Percentiles rank a stretch among this genome's conserved stretches.
Conservation (phyloP, 2,797 vertebrate species). For the Lindbergichthys nudifrons region DNA sequence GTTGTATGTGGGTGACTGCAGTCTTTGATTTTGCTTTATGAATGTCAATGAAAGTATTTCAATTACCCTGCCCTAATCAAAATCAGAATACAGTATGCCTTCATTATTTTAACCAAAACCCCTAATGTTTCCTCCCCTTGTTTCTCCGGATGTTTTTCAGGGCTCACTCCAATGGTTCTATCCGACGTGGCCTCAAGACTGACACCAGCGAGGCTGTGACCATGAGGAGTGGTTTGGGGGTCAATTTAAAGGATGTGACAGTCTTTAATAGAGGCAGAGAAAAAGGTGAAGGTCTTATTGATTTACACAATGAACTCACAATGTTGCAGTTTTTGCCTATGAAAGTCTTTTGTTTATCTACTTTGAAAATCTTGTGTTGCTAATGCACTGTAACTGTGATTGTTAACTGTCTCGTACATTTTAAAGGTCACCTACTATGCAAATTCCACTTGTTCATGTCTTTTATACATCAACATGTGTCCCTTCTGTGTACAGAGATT, state of each 20-base stretch:
- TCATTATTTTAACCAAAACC: background rate
- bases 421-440: no score
- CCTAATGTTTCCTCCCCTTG: constrained; percentile 30
- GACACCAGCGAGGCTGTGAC: constrained; percentile 92
- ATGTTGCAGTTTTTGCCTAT: background rate
- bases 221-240: constrained; percentile 95
- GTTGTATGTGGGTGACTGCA: background rate
- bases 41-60: constrained; percentile 1
- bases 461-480: no score
- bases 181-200: constrained; percentile 93
- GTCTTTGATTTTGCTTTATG: constrained; percentile 4
- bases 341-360: background rate
- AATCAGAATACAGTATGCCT: background rate
- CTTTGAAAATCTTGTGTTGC: background rate
- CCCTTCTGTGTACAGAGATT: no score
- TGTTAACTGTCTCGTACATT: constrained; percentile 1
- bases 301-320: constrained; percentile 35
- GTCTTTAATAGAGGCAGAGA: constrained; percentile 96
- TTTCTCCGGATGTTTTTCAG: constrained; percentile 75
- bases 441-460: no score
- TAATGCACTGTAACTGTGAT: background rate
- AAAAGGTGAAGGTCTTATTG: constrained; percentile 89
- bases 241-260: constrained; percentile 98
- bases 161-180: constrained; percentile 97
- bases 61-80: constrained; percentile 38